phyloP scores from a whole-genome alignment of 2,797 vertebrate species.

The Oreochromis mossambicus region DNA sequence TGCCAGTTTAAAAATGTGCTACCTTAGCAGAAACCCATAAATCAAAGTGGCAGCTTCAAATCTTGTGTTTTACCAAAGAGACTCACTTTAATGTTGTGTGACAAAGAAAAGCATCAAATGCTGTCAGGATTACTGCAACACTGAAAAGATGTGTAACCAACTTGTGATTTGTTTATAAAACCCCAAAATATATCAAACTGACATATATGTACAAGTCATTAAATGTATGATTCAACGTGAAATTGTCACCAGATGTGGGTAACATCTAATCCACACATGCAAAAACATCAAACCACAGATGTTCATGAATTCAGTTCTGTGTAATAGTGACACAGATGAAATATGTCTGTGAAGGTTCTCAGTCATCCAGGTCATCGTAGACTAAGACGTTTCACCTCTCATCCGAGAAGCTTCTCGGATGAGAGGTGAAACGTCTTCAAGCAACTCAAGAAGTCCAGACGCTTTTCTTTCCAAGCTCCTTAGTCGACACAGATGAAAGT shows the following conservation, averaged over 20 bases:
- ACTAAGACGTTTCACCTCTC: no score
- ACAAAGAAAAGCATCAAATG: not conserved
- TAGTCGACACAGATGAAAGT: not conserved
- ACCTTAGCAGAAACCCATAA: rapidly evolving
- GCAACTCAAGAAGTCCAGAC: no score
- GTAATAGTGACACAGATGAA: not conserved
- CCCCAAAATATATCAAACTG: rapidly evolving
- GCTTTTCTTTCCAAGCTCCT: no score
- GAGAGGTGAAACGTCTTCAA: no score
- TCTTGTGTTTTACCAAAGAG: not conserved
- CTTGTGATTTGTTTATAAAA: not conserved
- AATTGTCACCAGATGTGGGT: not conserved
- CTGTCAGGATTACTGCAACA: not conserved
- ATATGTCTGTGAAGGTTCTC: not conserved
- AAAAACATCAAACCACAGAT: no score
- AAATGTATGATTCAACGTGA: not conserved
- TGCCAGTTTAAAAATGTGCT: not conserved
- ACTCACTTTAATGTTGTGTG: rapidly evolving
- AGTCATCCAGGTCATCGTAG: no score
- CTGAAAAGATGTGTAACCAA: not conserved
- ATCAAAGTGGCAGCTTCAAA: not conserved
- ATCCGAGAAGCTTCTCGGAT: no score
- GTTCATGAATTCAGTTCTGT: no score
- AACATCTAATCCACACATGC: not conserved
- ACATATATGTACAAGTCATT: not conserved